Evolutionary conservation across 2,113 vertebrate genomes (phyloP), one percentile per base, ranked within the genome.

Genomic region (Pandion haliaetus): DNA sequence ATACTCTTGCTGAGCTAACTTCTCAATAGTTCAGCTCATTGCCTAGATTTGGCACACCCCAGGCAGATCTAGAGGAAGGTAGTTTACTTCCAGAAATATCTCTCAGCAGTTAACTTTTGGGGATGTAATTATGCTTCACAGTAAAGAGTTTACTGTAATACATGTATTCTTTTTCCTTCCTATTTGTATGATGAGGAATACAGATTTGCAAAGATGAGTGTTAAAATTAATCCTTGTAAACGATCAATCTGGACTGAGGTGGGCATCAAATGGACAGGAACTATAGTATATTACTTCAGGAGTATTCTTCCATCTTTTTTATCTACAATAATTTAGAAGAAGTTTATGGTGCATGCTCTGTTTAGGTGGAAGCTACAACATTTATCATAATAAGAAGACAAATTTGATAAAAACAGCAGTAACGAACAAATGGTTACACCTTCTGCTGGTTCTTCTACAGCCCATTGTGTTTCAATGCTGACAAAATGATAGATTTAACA

Each of bases 191-290:
- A 76, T 74, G 36, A 95, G 15, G 7, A 90, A 78, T 49, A 69
- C 34, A 58, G 23, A 85, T 87, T 93, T 96, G 5, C 19, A 96
- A 69, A 72, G 19, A 91, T 9, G 32, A 70, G 54, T 34, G 47
- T 38, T 92, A 90, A 88, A 95, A 92, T 84, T 88, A 96, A 96
- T 96, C 25, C 14, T 52, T 91, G 15, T 65, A 94, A 96, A 82
- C 18, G 59, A 91, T 91, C 69, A 82, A n/a, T 96, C 63, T 93
- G 50, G 57, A 83, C 38, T 58, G 18, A 94, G 12, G 24, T 86
- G 91, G 63, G 24, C 23, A 93, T 40, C 47, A 96, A 94, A 87
- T 67, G 36, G 40, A 82, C 32, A 96, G 45, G 36, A 82, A 67
- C 57, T 84, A 47, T 77, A 93, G 84, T 69, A 50, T 62, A 84